Evolutionary conservation across 2,888 invertebrate species (phyloP).

Genomic region (Hirudinaria manillensis): DNA sequence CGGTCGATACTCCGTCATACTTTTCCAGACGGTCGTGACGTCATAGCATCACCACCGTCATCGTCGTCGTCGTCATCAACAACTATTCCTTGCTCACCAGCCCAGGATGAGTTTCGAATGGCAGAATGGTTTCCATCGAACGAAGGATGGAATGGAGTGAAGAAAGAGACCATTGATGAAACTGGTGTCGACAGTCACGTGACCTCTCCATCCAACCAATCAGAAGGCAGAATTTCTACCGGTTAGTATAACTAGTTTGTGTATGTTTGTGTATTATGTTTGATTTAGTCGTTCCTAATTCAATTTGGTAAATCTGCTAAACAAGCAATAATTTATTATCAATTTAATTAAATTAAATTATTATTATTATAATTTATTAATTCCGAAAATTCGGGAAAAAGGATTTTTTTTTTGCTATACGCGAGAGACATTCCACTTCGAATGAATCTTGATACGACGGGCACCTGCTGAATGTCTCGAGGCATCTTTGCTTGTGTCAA

Average conservation of each 20-base stretch:
- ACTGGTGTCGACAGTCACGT: background rate
- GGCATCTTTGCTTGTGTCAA: too few relatives aligned
- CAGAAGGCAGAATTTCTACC: background rate
- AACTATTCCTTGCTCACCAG: background rate
- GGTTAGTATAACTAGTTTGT: background rate
- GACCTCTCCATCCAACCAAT: background rate
- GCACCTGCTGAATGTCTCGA: too few relatives aligned
- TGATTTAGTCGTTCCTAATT: too few relatives aligned
- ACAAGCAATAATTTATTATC: too few relatives aligned
- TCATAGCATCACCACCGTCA: constrained; percentile 20
- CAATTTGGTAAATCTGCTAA: too few relatives aligned
- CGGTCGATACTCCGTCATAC: background rate
- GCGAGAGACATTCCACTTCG: too few relatives aligned
- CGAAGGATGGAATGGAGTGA: background rate
- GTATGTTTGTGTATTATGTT: background rate
- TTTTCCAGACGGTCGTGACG: background rate
- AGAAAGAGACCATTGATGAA: background rate
- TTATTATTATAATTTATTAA: too few relatives aligned
- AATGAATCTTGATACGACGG: too few relatives aligned
- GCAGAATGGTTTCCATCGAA: too few relatives aligned
- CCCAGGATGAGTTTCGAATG: background rate
- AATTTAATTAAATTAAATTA: too few relatives aligned
- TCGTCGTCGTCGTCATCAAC: constrained; percentile 29
- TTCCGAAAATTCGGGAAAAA: too few relatives aligned
- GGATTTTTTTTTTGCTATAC: too few relatives aligned